Conservation (phyloP, 2,888 invertebrate genomes). For the Gryllus longicercus region DNA sequence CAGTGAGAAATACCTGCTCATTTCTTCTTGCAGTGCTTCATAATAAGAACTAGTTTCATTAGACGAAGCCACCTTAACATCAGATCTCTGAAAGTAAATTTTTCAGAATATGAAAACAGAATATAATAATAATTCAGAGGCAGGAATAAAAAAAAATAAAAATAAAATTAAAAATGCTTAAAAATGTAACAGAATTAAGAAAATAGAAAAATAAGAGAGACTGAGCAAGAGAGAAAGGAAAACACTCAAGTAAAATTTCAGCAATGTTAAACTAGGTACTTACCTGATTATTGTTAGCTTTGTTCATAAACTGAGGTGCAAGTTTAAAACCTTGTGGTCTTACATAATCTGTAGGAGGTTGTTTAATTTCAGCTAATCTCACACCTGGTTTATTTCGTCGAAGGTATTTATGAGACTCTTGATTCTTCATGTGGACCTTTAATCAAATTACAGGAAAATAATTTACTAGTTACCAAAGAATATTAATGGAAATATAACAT, state of each 20-base stretch:
- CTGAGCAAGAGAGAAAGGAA: too few relatives aligned
- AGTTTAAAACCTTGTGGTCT: constrained; percentile 54
- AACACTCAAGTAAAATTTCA: too few relatives aligned
- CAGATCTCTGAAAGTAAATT: constrained; percentile 40
- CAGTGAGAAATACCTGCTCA: constrained; percentile 48
- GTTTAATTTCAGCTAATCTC: constrained; percentile 53
- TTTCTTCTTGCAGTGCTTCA: constrained; percentile 47
- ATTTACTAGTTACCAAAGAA: constrained; percentile 25
- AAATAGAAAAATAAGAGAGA: too few relatives aligned
- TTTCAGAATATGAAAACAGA: background rate
- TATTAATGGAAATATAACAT: background rate
- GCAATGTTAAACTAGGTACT: background rate
- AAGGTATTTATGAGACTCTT: constrained; percentile 63
- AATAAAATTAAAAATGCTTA: background rate
- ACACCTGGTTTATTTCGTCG: constrained; percentile 62
- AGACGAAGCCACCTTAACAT: constrained; percentile 36
- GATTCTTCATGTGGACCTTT: constrained; percentile 64
- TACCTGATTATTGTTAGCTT: constrained; percentile 29
- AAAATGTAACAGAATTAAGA: background rate
- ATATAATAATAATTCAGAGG: background rate
- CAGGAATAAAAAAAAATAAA: background rate
- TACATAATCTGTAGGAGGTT: constrained; percentile 56
- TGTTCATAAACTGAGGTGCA: constrained; percentile 30
- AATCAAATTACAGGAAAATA: too few relatives aligned
- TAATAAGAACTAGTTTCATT: constrained; percentile 42